Base-by-base conservation (phyloP, 2,797 vertebrate genomes). In the Neomorphus geoffroyi region DNA sequence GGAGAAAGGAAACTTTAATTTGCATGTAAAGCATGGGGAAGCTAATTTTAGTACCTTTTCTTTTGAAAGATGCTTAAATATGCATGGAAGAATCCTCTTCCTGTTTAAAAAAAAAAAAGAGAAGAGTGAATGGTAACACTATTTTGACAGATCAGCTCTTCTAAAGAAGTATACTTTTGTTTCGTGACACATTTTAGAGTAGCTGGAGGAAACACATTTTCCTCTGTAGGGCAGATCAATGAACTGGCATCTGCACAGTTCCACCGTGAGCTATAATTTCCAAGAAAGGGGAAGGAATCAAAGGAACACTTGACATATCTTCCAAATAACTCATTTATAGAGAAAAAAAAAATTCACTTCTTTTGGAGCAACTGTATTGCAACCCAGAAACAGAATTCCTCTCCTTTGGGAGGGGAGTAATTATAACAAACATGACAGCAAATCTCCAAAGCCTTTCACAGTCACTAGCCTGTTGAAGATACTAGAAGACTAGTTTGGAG, bases 21-120 rank as follows among this genome's bases (percentile, higher is more conserved):
- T 92, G 60, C 39, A 86, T 90, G 78, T 88, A 57, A 94, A 69
- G 66, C 78, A 90, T 13, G 26, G 69, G 30, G 74, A 82, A 85
- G 74, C 60, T 96, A 97, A 96, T 96, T 91, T 90, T 77, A 93
- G 92, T 74, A 88, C 22, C 41, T 94, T 96, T 96, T 83, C 66
- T 93, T 96, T 94, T 58, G 53, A 92, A 94, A 78, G 86, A 94
- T 77, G 61, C 70, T 97, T 92, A 95, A 95, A 93, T 93, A 96
- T 83, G 93, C 86, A 90, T 17, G 37, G 87, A 81, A 92, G 67
- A 18, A 30, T 92, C 88, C 86, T 94, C 70, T 83, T 88, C 58
- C 84, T 89, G 30, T 72, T 92, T 89, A 91, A 54, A 88, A 37
- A 62, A 71, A 58, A n/a, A n/a, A n/a, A n/a, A n/a, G n/a, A n/a